Conservation (phyloP, 2,113 vertebrate genomes). For the Rhynchopsitta pachyrhyncha region DNA sequence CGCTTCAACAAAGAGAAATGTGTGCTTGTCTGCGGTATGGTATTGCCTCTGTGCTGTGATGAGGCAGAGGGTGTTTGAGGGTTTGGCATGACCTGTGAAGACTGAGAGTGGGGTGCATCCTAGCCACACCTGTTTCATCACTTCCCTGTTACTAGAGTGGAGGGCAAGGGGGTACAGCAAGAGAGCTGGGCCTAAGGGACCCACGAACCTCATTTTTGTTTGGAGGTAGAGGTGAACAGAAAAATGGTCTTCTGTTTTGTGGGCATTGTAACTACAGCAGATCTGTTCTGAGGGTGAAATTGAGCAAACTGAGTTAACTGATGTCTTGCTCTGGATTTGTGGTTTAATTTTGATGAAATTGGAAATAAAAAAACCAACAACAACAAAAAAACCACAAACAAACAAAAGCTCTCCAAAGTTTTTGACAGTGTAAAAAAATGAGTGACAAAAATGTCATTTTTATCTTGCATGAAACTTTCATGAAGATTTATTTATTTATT, state of each 20-base stretch:
- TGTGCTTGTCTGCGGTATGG: not conserved
- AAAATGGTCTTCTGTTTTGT: not conserved
- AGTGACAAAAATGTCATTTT: not conserved
- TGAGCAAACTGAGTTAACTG: not conserved
- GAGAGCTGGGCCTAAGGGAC: not conserved
- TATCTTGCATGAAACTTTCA: not conserved
- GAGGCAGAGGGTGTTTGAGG: rapidly evolving
- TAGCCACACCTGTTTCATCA: not conserved
- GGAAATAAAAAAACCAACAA: not conserved
- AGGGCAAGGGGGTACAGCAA: rapidly evolving
- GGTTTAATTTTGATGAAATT: not conserved
- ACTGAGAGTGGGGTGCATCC: rapidly evolving
- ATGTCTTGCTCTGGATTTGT: not conserved
- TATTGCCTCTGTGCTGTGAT: rapidly evolving
- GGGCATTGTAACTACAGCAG: not conserved
- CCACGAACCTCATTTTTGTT: not conserved
- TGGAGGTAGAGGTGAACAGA: not conserved
- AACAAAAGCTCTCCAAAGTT: not conserved
- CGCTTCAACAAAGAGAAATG: not conserved
- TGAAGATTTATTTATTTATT: not conserved
- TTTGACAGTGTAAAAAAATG: not conserved
- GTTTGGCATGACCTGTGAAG: not conserved
- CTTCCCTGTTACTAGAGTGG: not conserved
- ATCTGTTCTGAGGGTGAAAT: not conserved
- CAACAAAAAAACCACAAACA: no score